These are phyloP conservation scores for Arion vulgaris DNA, from an alignment of 1,140 invertebrate genomes.

Conservation along the genomic window DNA sequence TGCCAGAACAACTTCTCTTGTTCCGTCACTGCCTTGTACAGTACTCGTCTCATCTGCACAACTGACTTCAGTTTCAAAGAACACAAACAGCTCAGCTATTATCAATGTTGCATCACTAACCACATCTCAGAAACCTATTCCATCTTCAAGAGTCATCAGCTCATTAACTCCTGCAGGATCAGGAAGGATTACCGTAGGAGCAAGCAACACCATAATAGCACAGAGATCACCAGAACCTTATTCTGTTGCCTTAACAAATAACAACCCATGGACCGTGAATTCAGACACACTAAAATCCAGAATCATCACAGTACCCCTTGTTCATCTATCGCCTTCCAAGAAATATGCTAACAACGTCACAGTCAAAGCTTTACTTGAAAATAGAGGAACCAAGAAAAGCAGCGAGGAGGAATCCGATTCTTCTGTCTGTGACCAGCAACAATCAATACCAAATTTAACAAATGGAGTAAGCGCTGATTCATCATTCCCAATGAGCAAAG, in stretches of 20 bases:
- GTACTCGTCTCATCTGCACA: too few species aligned
- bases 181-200: background rate
- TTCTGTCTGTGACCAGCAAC: background rate
- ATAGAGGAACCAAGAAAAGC: conserved; percentile 41
- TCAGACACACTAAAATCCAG: background rate
- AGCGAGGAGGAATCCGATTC: background rate
- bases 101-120: background rate
- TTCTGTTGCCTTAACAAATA: background rate
- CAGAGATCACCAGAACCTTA: background rate
- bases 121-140: conserved; percentile 17
- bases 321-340: conserved; percentile 21
- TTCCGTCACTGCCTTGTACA: background rate
- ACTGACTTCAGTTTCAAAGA: background rate
- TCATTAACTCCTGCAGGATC: background rate
- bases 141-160: conserved; percentile 8
- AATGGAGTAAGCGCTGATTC: background rate
- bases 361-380: conserved; percentile 62
- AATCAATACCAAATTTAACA: background rate
- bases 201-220: background rate
- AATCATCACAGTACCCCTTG: conserved; percentile 29
- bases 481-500: background rate
- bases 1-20: background rate
- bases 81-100: background rate
- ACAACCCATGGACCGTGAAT: background rate
- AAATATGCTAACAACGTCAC: conserved; percentile 65